Evolutionary conservation across 2,113 vertebrate genomes (phyloP).

Genomic region (Burhinus oedicnemus): DNA sequence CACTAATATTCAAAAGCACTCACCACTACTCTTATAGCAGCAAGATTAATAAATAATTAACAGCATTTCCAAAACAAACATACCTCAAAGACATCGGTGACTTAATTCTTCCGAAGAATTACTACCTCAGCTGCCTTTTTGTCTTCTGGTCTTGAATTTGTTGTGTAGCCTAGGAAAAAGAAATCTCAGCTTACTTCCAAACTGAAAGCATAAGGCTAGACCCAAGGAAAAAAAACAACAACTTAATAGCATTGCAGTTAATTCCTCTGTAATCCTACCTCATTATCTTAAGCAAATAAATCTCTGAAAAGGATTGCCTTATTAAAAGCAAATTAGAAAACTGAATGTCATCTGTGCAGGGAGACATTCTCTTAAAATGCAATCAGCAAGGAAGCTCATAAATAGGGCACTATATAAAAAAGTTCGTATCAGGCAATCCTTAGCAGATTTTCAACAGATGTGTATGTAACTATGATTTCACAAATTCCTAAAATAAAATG

Average conservation of each 20-base stretch:
- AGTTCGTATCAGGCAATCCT: neutral
- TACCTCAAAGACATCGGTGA: neutral
- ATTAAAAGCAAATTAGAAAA: slow-evolving; percentile 72
- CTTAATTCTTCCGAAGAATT: slow-evolving; percentile 14
- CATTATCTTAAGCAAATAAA: slow-evolving; percentile 80
- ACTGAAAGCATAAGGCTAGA: slow-evolving; percentile 30
- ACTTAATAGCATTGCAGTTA: slow-evolving; percentile 68
- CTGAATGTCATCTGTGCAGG: slow-evolving; percentile 39
- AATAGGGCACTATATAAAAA: slow-evolving; percentile 37
- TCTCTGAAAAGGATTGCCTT: slow-evolving; percentile 75
- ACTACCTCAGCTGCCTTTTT: neutral
- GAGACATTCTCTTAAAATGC: slow-evolving; percentile 28
- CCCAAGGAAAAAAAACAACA: neutral
- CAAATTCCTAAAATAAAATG: slow-evolving; percentile 23
- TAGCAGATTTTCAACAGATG: slow-evolving; percentile 28
- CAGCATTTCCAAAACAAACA: slow-evolving; percentile 16
- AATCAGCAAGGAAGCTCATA: slow-evolving; percentile 24
- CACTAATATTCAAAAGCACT: neutral
- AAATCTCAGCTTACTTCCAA: slow-evolving; percentile 39
- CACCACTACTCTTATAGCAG: neutral
- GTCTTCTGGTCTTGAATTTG: slow-evolving; percentile 38
- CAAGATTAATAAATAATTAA: slow-evolving; percentile 29
- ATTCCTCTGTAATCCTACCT: slow-evolving; percentile 79
- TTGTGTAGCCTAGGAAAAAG: slow-evolving; percentile 39
- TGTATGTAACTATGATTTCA: slow-evolving; percentile 25